Base-by-base conservation (phyloP, 2,113 vertebrate species). In the Gallinago media region DNA sequence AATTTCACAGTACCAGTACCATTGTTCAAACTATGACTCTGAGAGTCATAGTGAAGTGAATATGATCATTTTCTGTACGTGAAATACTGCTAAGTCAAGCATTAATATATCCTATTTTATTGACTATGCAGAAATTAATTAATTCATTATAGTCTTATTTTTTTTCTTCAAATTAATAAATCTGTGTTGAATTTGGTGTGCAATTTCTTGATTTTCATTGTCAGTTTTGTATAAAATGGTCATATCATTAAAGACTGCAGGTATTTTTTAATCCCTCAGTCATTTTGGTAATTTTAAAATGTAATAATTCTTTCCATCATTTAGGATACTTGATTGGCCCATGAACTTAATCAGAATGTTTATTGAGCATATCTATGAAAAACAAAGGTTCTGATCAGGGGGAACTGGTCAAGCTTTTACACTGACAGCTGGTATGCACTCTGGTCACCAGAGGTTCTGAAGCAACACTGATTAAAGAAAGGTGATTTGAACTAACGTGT, bases 251-350 rank as follows among this genome's bases (percentile, higher is more conserved):
- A 85, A 25, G n/a, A 31, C 15, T 20, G 19, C 16, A 34, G 44
- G 50, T 77, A 67, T 59, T 74, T 85, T 90, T 92, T 40, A 75
- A 38, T 90, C 46, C 36, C 67, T 44, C 27, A 1, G 1, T 47
- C 50, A 65, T 74, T 79, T 44, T 21, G 29, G 20, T 67, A 88
- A 67, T 96, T 89, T 86, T 70, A 76, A 90, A 89, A 84, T 94
- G 80, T 93, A 94, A 95, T 95, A 82, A 88, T 61, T 92, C 90
- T 88, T 95, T 67, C 44, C 56, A 93, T 95, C 85, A 88, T 88
- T 96, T 91, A 78, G 52, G 68, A 78, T 11, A 76, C 73, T 71
- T 88, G 80, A 46, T 54, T 85, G 91, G 88, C 21, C 92, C 52
- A 49, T 92, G 82, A 90, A 90, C 95, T 94, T 92, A 89, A 93